Conservation (phyloP, 2,113 vertebrate species). For the Trinectes maculatus region DNA sequence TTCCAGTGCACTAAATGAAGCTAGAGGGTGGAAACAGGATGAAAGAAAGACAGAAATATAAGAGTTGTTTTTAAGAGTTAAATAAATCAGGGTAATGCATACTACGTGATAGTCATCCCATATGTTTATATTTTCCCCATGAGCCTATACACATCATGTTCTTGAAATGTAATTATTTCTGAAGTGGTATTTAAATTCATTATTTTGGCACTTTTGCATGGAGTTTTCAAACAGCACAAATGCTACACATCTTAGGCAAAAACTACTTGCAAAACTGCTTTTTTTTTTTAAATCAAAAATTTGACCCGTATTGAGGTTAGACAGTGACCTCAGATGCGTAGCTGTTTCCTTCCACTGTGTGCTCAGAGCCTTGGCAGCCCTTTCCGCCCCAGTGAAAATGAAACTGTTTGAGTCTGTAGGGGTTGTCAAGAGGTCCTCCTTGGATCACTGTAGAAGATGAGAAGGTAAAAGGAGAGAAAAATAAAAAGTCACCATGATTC, state of each 20-base stretch:
- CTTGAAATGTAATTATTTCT: no score
- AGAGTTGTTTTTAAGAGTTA: background rate
- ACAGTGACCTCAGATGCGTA: conserved; percentile 90
- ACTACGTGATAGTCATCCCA: background rate
- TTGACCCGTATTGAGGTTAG: background rate
- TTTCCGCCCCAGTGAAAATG: conserved; percentile 97
- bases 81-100: background rate
- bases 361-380: conserved; percentile 89
- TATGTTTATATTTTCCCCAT: no score
- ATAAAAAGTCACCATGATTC: background rate
- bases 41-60: background rate
- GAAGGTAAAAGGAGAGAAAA: background rate
- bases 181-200: no score
- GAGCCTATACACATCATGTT: no score
- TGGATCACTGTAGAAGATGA: conserved; percentile 82
- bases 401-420: conserved; percentile 94
- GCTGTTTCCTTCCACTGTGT: conserved; percentile 88
- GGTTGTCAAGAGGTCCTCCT: conserved; percentile 89
- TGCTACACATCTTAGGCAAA: no score
- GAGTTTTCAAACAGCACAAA: no score
- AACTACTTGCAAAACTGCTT: no score
- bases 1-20: conserved; percentile 99
- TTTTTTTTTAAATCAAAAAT: no score
- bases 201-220: no score
- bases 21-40: conserved; percentile 65